Evolutionary conservation across 2,888 invertebrate species (phyloP).

Genomic region (Megalurothrips usitatus): DNA sequence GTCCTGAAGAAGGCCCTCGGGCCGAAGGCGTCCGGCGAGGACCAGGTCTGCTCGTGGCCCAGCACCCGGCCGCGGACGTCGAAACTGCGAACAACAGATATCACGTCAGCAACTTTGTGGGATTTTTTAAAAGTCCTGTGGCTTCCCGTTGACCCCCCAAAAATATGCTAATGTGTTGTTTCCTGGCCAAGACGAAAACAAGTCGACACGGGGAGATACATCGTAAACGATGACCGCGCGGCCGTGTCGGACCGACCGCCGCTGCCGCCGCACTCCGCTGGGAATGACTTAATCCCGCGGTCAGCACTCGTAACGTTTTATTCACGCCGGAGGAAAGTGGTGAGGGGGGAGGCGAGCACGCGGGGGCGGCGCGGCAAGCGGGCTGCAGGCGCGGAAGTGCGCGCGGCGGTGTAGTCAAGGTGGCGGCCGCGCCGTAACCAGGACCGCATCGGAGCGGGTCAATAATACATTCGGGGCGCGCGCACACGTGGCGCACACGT

Average conservation of each 20-base stretch:
- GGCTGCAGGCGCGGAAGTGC: neutral
- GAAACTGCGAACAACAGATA: constrained; percentile 49
- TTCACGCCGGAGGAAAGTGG: neutral
- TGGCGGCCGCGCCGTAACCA: too few relatives aligned
- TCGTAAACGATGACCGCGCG: too few relatives aligned
- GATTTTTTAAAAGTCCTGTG: too few relatives aligned
- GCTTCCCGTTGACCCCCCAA: too few relatives aligned
- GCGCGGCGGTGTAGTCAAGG: neutral
- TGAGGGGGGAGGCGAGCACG: too few relatives aligned
- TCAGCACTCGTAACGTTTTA: constrained; percentile 1
- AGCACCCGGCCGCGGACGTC: constrained; percentile 56
- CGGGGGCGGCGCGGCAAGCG: neutral
- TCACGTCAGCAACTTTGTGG: too few relatives aligned
- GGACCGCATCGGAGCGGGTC: too few relatives aligned
- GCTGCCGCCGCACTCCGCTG: neutral
- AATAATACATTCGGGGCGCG: too few relatives aligned
- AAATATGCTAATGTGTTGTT: too few relatives aligned
- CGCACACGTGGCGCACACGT: neutral
- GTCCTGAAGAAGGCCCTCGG: constrained; percentile 55
- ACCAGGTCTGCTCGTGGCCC: constrained; percentile 56
- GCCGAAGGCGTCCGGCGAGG: constrained; percentile 55
- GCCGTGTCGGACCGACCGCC: neutral
- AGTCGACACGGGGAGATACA: too few relatives aligned
- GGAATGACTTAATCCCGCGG: neutral
- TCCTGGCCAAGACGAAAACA: too few relatives aligned